Base-by-base conservation (phyloP, 1,140 invertebrate species). In the Portunus trituberculatus region DNA sequence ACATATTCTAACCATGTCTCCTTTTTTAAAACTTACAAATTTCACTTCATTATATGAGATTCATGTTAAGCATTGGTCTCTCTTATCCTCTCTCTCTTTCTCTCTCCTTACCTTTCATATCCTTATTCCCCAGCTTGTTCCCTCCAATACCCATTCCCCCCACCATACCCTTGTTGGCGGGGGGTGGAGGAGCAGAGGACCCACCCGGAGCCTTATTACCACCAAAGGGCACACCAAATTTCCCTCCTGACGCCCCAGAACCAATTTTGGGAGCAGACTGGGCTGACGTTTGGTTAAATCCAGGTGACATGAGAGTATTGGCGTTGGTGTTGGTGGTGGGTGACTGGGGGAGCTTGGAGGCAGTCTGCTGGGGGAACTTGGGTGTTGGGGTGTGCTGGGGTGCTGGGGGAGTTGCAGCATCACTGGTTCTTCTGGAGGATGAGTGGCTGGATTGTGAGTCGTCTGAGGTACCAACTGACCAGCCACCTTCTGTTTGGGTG, bases 401-500 rank as follows among this genome's bases (percentile, higher is more conserved):
- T 59, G 89, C 84, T 31, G 95, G 92, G 59, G 95, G 95, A 7
- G 95, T 95, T n/a, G 95, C 95, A 29, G 95, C 88, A 59, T 93
- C 95, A 91, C 95, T 95, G 87, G 95, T 95, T 82, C 95, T 82
- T 16, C 95, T 59, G 39, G 95, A 95, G 12, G 95, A 95, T 14
- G 95, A 95, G 7, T 92, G 84, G 90, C 95, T 95, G 52, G 95
- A 95, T 32, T 95, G 95, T 20, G 95, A 95, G 92, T 95, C 95
- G 32, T 95, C 95, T 31, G 95, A 95, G 28, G 92, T 93, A 29
- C 92, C 91, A 28, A 87, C 91, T 46, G 95, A 95, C 92, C 92
- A 95, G 25, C 95, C 92, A 93, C 95, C 92, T 88, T 95, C 95
- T 95, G 95, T 76, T 76, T n/a, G 67, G 67, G 67, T 8, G 0